Evolutionary conservation across 23 tunicate species (phyloP).

Genomic region (Styela clava): DNA sequence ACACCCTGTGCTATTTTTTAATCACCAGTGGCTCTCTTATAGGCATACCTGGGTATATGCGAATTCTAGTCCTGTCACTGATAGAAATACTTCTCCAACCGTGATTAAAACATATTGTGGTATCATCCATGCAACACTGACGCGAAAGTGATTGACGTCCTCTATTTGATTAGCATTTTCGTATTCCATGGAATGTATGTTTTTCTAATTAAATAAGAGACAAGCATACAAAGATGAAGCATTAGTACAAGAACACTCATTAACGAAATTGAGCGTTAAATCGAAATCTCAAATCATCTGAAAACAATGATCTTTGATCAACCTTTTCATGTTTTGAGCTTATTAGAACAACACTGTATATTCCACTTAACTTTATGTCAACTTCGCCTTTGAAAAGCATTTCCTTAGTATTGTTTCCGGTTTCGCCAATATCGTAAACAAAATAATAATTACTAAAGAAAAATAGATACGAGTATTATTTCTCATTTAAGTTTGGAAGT

Average conservation of each 20-base stretch:
- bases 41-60: constrained; percentile 76
- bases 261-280: not conserved
- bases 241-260: too few relatives aligned
- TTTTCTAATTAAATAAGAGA: not conserved
- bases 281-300: too few relatives aligned
- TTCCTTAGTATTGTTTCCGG: not conserved
- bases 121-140: constrained; percentile 83
- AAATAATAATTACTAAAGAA: not conserved
- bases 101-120: constrained; percentile 82
- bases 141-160: constrained; percentile 56
- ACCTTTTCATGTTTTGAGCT: too few relatives aligned
- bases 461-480: too few relatives aligned
- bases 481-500: too few relatives aligned
- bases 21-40: too few relatives aligned
- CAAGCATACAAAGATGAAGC: too few relatives aligned
- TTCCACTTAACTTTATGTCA: not conserved
- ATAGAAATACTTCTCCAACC: constrained; percentile 75
- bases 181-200: not conserved
- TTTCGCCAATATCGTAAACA: not conserved
- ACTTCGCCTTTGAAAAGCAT: not conserved
- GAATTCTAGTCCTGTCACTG: constrained; percentile 76
- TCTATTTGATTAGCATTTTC: constrained; percentile 2
- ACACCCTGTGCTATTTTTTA: too few relatives aligned
- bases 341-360: not conserved
- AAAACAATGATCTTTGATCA: too few relatives aligned